phyloP scores from a whole-genome alignment of 2,888 invertebrate genomes.

The Eubasilissa splendida region DNA sequence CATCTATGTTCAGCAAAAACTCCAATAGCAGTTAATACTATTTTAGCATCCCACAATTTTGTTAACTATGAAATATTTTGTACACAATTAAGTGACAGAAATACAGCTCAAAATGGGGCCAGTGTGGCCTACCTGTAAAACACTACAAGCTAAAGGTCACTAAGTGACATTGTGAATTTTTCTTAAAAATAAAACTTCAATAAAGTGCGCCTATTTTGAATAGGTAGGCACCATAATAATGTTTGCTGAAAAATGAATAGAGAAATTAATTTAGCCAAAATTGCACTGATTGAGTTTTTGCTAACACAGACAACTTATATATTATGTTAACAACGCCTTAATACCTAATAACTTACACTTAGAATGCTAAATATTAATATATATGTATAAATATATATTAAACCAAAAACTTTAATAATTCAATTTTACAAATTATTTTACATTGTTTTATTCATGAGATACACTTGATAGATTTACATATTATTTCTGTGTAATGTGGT shows the following conservation, averaged over 20 bases:
- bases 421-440: conserved; percentile 34
- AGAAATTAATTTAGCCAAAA: too few relatives aligned
- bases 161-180: not conserved
- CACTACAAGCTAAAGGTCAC: not conserved
- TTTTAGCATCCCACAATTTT: too few relatives aligned
- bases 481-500: not conserved
- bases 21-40: not conserved
- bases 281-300: too few relatives aligned
- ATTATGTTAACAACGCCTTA: conserved; percentile 33
- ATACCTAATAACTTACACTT: conserved; percentile 35
- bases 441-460: conserved; percentile 23
- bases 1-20: too few relatives aligned
- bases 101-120: too few relatives aligned
- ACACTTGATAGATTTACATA: conserved; percentile 11
- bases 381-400: conserved; percentile 30
- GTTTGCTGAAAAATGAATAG: too few relatives aligned
- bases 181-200: not conserved
- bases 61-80: too few relatives aligned
- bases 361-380: conserved; percentile 30
- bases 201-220: too few relatives aligned
- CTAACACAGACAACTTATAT: conserved; percentile 15
- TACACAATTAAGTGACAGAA: too few relatives aligned
- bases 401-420: conserved; percentile 25
- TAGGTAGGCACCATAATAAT: too few relatives aligned
- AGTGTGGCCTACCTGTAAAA: not conserved